Conservation (phyloP, 2,888 invertebrate genomes). For the Sussaba pulchella region DNA sequence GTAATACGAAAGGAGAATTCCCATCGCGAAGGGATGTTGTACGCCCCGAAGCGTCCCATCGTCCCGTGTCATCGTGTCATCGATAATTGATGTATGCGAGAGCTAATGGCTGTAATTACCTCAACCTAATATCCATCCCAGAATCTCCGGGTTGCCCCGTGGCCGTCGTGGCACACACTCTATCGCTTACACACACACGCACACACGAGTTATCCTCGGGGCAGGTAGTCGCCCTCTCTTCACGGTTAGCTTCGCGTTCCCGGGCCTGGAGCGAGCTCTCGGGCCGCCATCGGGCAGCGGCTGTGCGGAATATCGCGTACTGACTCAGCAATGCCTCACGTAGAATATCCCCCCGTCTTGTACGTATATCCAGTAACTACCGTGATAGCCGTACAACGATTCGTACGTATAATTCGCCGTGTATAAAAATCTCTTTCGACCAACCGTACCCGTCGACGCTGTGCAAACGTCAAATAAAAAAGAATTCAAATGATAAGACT, state of each 20-base stretch:
- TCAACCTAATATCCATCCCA: slow-evolving; percentile 79
- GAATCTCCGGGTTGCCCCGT: slow-evolving; percentile 74
- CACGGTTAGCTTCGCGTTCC: slow-evolving; percentile 31
- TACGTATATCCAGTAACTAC: no score
- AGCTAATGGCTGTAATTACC: slow-evolving; percentile 82
- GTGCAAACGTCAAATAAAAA: no score
- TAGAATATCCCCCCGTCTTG: no score
- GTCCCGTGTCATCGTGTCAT: slow-evolving; percentile 81
- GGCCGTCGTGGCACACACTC: no score
- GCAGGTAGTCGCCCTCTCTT: slow-evolving; percentile 50
- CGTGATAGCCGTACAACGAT: no score
- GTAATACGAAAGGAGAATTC: slow-evolving; percentile 60
- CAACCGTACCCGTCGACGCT: no score
- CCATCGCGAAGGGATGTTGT: slow-evolving; percentile 74
- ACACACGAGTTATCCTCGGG: slow-evolving; percentile 45
- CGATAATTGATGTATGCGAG: slow-evolving; percentile 83
- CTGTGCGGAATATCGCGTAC: neutral
- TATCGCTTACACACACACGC: no score
- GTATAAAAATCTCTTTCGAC: no score
- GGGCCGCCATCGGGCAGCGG: neutral
- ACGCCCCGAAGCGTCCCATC: slow-evolving; percentile 74
- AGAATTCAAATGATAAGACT: slow-evolving; percentile 11
- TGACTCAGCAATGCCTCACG: no score
- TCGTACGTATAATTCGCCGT: no score
- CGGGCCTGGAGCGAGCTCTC: slow-evolving; percentile 18